These are phyloP conservation scores for Papilio helenus DNA, from an alignment of 1,140 invertebrate species.

Conservation along the genomic window DNA sequence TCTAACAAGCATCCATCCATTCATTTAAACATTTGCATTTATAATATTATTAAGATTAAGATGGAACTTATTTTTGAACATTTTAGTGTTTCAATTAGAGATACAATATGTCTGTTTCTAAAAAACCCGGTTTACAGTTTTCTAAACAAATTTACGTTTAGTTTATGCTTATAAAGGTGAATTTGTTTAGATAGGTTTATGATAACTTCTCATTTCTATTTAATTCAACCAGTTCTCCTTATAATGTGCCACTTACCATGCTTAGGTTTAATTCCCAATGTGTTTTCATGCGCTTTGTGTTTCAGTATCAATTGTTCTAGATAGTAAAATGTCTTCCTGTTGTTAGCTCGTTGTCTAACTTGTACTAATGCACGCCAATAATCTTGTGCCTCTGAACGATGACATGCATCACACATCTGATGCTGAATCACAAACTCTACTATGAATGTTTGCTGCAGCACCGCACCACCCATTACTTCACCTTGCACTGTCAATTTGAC, in stretches of 20 bases:
- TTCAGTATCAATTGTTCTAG: slow-evolving; percentile 99
- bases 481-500: slow-evolving; percentile 98
- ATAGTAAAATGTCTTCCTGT: slow-evolving; percentile 99
- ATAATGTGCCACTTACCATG: slow-evolving; percentile 85
- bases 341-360: slow-evolving; percentile 93
- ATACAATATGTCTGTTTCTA: too few relatives aligned
- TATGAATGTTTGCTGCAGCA: slow-evolving; percentile 95
- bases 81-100: too few relatives aligned
- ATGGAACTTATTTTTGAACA: too few relatives aligned
- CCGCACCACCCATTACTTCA: slow-evolving; percentile 93
- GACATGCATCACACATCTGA: slow-evolving; percentile 99
- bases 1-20: too few relatives aligned
- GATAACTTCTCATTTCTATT: too few relatives aligned
- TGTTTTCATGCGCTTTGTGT: slow-evolving; percentile 95
- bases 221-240: too few relatives aligned
- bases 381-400: slow-evolving; percentile 98
- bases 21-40: too few relatives aligned
- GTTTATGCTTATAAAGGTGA: too few relatives aligned
- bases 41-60: too few relatives aligned
- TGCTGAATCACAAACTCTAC: slow-evolving; percentile 96
- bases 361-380: slow-evolving; percentile 97
- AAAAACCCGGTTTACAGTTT: too few relatives aligned
- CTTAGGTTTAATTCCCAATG: slow-evolving; percentile 96
- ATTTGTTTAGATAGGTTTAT: too few relatives aligned
- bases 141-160: too few relatives aligned